Base-by-base conservation (phyloP, 2,797 vertebrate species). In the Salarias fasciatus region DNA sequence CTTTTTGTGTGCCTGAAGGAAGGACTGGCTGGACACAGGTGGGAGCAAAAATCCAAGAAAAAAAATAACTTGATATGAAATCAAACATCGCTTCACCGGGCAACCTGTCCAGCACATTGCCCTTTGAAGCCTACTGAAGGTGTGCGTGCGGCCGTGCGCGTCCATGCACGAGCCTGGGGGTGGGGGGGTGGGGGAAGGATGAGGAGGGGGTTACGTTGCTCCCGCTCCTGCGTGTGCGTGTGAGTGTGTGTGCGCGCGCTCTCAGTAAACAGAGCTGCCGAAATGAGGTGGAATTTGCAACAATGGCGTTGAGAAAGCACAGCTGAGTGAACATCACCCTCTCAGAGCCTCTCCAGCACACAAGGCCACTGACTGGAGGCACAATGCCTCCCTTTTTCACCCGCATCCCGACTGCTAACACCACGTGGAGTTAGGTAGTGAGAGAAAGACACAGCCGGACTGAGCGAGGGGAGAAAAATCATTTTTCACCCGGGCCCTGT, bases 301-400 rank as follows among this genome's bases (percentile, higher is more conserved):
- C 91, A 93, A 93, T 92, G 91, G 89, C 86, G 82, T 80, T 70
- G 81, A 81, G 72, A 77, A 79, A 87, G 73, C 89, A 87, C 89
- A 91, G 91, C 89, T 92, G 91, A 90, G 88, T 91, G 91, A 86
- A 79, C 90, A 89, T 91, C 88, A 86, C 86, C 87, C 88, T 88
- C 82, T 77, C 61, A 67, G 77, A 83, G 88, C 85, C 86, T 87
- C 87, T 78, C 79, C 63, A 63, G 58, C 87, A 87, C 87, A 89
- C 82, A 82, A 85, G 82, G 81, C 83, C 81, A 82, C 86, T 88
- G 88, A 87, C 82, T 78, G 63, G 66, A 80, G 31, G 75, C 88
- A 93, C 92, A 93, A 93, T 88, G 88, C 83, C 24, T 67, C 74
- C 78, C 85, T 85, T 90, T 91, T 91, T 86, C 84, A 85, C 71